Base-by-base conservation (phyloP, 1,140 invertebrate genomes). In the Polypedilum vanderplanki region DNA sequence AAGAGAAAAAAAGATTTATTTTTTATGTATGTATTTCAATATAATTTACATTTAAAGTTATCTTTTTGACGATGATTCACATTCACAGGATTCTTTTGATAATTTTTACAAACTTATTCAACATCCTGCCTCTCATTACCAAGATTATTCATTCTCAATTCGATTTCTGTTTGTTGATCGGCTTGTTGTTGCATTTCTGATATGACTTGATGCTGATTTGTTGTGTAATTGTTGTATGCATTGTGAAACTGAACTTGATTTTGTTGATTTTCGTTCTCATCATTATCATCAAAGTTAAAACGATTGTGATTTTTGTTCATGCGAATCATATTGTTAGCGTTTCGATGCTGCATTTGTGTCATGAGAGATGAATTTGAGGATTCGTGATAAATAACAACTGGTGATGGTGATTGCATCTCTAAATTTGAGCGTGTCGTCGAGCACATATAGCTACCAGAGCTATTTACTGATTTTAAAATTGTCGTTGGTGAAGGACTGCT, bases 161-260 rank as follows among this genome's bases (percentile, higher is more conserved):
- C 65, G 10, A 70, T 70, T 33, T 33, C 24, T 20, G 65, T 70
- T 0, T 70, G 65, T 12, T 70, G 65, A 22, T 70, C 65, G 4
- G 20, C 65, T 70, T 70, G 65, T 18, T 70, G 65, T 10, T 70
- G 65, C 18, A 18, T 20, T 12, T 70, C 65, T 8, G 65, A 70
- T 20, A 70, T 70, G 7, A 22, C 20, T 12, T 18, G 17, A 20
- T 67, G 64, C 18, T 67, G 64, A 22, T 18, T 70, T 70, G n/a
- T n/a, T 70, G 65, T 20, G 18, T 70, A 70, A 57, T n/a, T 57
- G 17, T 70, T 70, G 65, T 70, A 70, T 8, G 65, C 17, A 70
- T 70, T 70, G 10, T 70, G 65, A 70, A 18, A 70, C 20, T 70
- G 65, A 22, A 18, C 17, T 12, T 70, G 65, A 18, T 70, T 18